Base-by-base conservation (phyloP, 2,113 vertebrate genomes). In the Rhea americana region DNA sequence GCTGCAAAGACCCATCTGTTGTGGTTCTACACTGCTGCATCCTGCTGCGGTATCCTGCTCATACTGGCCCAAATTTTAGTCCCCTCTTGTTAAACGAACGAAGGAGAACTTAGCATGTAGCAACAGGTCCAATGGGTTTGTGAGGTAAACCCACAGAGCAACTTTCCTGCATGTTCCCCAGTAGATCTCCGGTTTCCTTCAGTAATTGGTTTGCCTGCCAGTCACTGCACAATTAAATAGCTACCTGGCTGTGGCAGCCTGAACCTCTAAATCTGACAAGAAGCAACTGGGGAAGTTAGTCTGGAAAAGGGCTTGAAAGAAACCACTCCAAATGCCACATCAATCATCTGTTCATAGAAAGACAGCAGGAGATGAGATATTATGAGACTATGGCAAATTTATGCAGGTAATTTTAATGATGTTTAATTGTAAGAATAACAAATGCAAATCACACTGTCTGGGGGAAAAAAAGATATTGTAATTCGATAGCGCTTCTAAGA, bases 141-240 rank as follows among this genome's bases (percentile, higher is more conserved):
- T 76, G 37, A 86, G 25, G 14, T 79, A 48, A 95, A 93, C 71
- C 39, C 62, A 86, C 21, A 76, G 22, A 79, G 25, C 51, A 84
- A 79, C 72, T 82, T 78, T 93, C 18, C 53, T 75, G 4, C 19
- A 4, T 19, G 17, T 71, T 90, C 63, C 47, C 79, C 72, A 71
- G 10, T 51, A 47, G 47, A 74, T 63, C n/a, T 85, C n/a, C 73
- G 41, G 4, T 62, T 87, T 91, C 55, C 87, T 88, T 55, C 61
- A 74, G 88, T 59, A 94, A 83, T 93, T 91, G 53, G 59, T 90
- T 90, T 78, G 11, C 47, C 72, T 85, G 68, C 86, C 82, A 93
- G 76, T 94, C 88, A 65, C 21, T 0, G 0, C 62, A 56, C 0
- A 1, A 78, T 78, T 73, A 91, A 84, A 89, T 48, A 91, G n/a